A percentile compares a stretch with the other conserved stretches of the same genome.
phyloP scores from a whole-genome alignment of 2,797 vertebrate species.

The Thalassophryne amazonica region DNA sequence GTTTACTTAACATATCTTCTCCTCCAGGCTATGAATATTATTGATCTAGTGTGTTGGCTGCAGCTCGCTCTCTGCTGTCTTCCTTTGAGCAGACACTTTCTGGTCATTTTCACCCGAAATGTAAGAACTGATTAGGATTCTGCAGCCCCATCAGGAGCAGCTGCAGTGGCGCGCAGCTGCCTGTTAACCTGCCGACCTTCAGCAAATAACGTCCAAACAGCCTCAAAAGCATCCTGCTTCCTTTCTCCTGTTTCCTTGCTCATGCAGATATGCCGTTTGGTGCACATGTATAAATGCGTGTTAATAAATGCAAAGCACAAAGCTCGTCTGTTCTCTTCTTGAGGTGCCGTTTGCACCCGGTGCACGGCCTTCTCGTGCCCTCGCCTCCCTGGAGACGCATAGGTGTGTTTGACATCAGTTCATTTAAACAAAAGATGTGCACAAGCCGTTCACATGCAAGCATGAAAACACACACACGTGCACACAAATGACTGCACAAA shows the following conservation, averaged over 20 bases:
- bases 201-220: slow-evolving; percentile 33
- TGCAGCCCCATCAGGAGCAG: slow-evolving; percentile 54
- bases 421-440: slow-evolving; percentile 57
- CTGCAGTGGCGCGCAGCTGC: slow-evolving; percentile 47
- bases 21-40: slow-evolving; percentile 72
- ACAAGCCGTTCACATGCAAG: background rate
- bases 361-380: background rate
- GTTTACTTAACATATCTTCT: slow-evolving; percentile 70
- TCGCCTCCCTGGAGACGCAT: slow-evolving; percentile 34
- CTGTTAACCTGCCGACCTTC: slow-evolving; percentile 61
- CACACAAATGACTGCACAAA: background rate
- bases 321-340: slow-evolving; percentile 36
- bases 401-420: slow-evolving; percentile 50
- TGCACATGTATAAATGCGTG: slow-evolving; percentile 20
- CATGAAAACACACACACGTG: background rate
- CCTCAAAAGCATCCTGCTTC: background rate
- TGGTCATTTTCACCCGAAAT: slow-evolving; percentile 75
- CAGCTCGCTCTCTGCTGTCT: slow-evolving; percentile 68
- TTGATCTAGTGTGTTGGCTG: slow-evolving; percentile 75
- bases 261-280: slow-evolving; percentile 9
- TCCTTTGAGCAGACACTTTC: slow-evolving; percentile 65
- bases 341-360: slow-evolving; percentile 14
- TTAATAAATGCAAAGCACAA: slow-evolving; percentile 54
- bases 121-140: slow-evolving; percentile 75
- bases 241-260: slow-evolving; percentile 5